These are phyloP conservation scores for Acanthosoma haemorrhoidale DNA, from an alignment of 2,888 invertebrate genomes.

Conservation along the genomic window DNA sequence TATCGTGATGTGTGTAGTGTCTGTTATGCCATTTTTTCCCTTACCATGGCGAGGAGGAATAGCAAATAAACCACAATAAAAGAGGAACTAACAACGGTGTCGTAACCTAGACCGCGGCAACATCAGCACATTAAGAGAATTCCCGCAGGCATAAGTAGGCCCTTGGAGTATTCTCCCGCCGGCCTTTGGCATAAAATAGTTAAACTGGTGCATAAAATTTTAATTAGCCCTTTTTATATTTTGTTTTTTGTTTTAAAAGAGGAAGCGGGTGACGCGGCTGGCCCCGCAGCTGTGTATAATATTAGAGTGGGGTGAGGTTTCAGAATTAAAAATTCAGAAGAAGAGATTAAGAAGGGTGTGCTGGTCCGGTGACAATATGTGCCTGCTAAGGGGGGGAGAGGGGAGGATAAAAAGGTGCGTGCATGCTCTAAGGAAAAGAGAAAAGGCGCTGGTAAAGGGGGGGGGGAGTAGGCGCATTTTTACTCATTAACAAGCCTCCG, in stretches of 20 bases:
- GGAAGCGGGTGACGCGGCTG: too few species aligned
- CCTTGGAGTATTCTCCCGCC: not conserved
- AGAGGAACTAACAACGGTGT: too few species aligned
- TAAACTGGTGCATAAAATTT: slow-evolving; percentile 21
- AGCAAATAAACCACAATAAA: too few species aligned
- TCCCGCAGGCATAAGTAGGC: not conserved
- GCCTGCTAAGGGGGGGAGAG: too few species aligned
- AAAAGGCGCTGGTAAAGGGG: slow-evolving; percentile 35
- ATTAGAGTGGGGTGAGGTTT: slow-evolving; percentile 20
- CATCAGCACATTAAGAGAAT: not conserved
- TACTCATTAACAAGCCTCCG: slow-evolving; percentile 23
- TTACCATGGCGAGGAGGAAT: too few species aligned
- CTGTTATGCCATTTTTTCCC: too few species aligned
- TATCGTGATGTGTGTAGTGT: too few species aligned
- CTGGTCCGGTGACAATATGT: slow-evolving; percentile 23
- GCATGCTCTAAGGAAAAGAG: slow-evolving; percentile 29
- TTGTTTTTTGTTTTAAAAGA: not conserved
- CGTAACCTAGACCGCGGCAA: not conserved
- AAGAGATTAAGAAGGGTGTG: slow-evolving; percentile 23
- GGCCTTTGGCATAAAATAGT: slow-evolving; percentile 4
- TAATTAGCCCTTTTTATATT: slow-evolving; percentile 24
- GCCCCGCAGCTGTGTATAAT: not conserved
- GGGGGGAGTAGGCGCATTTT: slow-evolving; percentile 15
- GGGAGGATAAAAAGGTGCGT: slow-evolving; percentile 32
- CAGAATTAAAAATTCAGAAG: slow-evolving; percentile 23